Base-by-base conservation (phyloP, 2,113 vertebrate genomes). In the Oncorhynchus tshawytscha region DNA sequence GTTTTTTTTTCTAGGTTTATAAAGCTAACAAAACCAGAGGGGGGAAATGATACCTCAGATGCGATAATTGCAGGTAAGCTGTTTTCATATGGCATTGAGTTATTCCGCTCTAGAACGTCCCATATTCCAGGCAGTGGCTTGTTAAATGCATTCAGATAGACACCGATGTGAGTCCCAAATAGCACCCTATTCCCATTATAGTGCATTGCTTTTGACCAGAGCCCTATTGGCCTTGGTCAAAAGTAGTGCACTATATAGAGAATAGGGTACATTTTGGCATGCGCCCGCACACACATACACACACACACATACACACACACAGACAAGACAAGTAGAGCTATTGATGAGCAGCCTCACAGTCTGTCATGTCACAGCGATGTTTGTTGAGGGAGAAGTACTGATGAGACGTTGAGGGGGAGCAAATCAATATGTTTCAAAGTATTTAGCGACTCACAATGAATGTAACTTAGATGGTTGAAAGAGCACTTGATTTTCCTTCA, bases 1-100 rank as follows among this genome's bases (percentile, higher is more conserved):
- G 54, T 3, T 2, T 93, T 95, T 94, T 93, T 90, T 18, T 18
- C 4, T 54, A 54, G 51, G 16, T 54, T 54, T 54, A 54, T 93
- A 91, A 86, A 89, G 91, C 92, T 93, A 94, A 91, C 89, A 93
- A 93, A 95, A 94, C 93, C 92, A 91, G 92, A 91, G 93, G 94
- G 92, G 92, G 22, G 67, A 69, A 95, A 96, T 96, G 94, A 96
- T 94, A 95, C 92, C 92, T 94, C 94, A 92, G 94, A 94, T 91
- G 89, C 92, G 92, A 93, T 95, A 94, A 95, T 95, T 95, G 94
- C 92, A 93, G 92, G 92, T 94, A 93, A 94, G 94, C 94, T 95
- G 93, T 95, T 95, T 80, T 93, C 94, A 54, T 54, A 93, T 92
- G 90, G 92, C 91, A 94, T 94, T 93, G 90, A 92, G 92, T 94